phyloP scores from a whole-genome alignment of 2,888 invertebrate species.

The Dynastes grantii region DNA sequence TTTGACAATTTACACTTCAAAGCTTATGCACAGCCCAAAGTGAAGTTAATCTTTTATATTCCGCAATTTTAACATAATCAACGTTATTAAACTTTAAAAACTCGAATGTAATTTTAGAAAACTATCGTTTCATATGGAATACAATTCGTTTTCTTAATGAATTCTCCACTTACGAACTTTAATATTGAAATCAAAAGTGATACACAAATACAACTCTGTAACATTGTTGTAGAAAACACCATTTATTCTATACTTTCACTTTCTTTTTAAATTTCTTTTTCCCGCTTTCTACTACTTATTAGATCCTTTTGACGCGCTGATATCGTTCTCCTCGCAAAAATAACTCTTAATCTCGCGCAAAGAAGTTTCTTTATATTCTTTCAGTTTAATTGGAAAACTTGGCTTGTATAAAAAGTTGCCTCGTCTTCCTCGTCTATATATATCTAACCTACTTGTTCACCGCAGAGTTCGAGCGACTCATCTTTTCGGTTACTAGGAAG shows the following conservation, averaged over 20 bases:
- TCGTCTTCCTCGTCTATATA: neutral
- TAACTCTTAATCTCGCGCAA: slow-evolving; percentile 46
- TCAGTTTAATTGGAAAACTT: slow-evolving; percentile 46
- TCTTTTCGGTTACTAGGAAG: neutral
- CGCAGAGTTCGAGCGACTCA: neutral
- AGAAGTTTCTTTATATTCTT: slow-evolving; percentile 44
- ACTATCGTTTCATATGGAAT: too few relatives aligned
- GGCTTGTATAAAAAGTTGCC: slow-evolving; percentile 15
- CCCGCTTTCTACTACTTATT: slow-evolving; percentile 4
- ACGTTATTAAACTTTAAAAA: too few relatives aligned
- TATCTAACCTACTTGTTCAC: neutral
- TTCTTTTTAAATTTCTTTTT: neutral
- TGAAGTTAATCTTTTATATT: too few relatives aligned
- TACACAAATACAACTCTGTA: too few relatives aligned
- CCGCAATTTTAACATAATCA: too few relatives aligned
- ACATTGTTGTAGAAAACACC: too few relatives aligned
- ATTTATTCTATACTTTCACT: neutral
- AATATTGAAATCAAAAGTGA: too few relatives aligned
- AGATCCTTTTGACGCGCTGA: slow-evolving; percentile 35
- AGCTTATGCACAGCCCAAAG: too few relatives aligned
- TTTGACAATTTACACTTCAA: too few relatives aligned
- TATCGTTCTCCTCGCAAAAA: slow-evolving; percentile 32
- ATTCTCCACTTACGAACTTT: too few relatives aligned
- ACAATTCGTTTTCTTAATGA: too few relatives aligned
- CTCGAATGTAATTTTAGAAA: too few relatives aligned